Evolutionary conservation across 2,797 vertebrate species (phyloP).

Genomic region (Sebastes hubbsi): DNA sequence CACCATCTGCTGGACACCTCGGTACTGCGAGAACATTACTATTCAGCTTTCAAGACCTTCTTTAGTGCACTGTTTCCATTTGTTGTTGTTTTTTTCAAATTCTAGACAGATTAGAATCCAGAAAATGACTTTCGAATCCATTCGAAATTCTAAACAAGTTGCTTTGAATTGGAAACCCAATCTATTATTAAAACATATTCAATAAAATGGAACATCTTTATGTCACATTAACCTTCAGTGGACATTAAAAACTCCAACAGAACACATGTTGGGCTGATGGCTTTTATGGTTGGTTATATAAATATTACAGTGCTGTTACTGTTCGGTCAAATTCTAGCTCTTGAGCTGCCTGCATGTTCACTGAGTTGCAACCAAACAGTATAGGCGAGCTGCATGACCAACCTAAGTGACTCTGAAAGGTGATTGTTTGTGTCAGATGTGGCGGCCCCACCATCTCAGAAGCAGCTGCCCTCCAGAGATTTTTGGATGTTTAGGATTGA

Average conservation of each 20-base stretch:
- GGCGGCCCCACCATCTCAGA: background rate
- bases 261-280: background rate
- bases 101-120: background rate
- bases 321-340: background rate
- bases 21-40: background rate
- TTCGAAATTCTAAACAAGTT: background rate
- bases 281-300: background rate
- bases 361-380: background rate
- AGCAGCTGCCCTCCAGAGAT: background rate
- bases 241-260: background rate
- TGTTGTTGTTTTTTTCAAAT: background rate
- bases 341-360: background rate
- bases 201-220: background rate
- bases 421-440: conserved; percentile 13
- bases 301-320: background rate
- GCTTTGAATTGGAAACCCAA: background rate
- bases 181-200: background rate
- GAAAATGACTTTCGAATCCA: background rate
- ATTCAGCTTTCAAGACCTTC: background rate
- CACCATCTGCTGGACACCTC: conserved; percentile 68
- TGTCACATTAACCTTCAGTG: background rate
- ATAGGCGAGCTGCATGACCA: background rate
- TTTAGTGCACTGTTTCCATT: background rate
- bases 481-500: background rate
- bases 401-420: background rate